Evolutionary conservation across 2,797 vertebrate species (phyloP).

Genomic region (Phataginus tetradactyla): DNA sequence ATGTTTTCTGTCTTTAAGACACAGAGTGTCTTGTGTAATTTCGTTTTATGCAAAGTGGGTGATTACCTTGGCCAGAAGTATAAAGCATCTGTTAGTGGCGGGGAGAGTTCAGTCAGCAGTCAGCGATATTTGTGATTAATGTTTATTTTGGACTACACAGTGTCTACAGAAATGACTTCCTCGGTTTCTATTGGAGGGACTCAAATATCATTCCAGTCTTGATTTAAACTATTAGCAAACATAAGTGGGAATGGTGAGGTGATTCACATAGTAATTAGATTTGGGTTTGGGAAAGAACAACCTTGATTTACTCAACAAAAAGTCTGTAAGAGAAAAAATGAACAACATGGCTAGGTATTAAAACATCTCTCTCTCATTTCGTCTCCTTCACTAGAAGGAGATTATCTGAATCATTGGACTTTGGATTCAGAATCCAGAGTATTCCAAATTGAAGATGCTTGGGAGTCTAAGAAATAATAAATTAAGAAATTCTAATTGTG

Average conservation of each 20-base stretch:
- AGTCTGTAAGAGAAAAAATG: conserved; percentile 32
- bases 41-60: conserved; percentile 49
- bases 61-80: conserved; percentile 29
- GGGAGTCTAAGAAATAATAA: conserved; percentile 45
- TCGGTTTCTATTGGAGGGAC: conserved; percentile 2
- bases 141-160: conserved; percentile 31
- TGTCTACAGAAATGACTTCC: conserved; percentile 26
- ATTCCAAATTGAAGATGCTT: conserved; percentile 57
- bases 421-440: conserved; percentile 49
- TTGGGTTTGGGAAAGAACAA: conserved; percentile 54
- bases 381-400: conserved; percentile 2
- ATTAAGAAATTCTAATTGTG: conserved; percentile 42
- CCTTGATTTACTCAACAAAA: conserved; percentile 61
- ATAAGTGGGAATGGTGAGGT: conserved; percentile 23
- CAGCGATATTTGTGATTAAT: conserved; percentile 60
- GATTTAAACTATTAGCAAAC: conserved; percentile 51
- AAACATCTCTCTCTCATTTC: conserved; percentile 40
- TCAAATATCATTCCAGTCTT: conserved; percentile 52
- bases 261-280: conserved; percentile 51
- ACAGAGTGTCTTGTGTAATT: background rate
- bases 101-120: background rate
- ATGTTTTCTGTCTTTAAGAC: conserved; percentile 56
- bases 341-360: background rate
- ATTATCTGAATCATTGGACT: conserved; percentile 35
- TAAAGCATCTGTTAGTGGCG: background rate